Evolutionary conservation across 2,888 invertebrate species (phyloP), one percentile per base, ranked within the genome.

Genomic region (Acleris emargana): DNA sequence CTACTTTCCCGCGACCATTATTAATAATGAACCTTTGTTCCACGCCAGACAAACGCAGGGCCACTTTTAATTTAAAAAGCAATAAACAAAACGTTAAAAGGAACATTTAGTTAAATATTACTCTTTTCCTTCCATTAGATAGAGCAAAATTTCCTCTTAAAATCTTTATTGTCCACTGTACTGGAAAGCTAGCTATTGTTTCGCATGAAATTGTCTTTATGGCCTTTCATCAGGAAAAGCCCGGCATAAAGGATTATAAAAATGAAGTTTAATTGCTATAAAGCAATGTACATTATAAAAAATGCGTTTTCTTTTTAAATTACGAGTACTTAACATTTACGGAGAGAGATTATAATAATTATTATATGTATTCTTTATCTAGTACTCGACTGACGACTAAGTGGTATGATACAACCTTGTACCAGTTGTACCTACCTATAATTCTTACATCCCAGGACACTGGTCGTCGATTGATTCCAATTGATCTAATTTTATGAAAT

Each of bases 71-170:
- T 71, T 69, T 64, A 64, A 62, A 72, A 67, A 71, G 70, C 69
- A 70, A 71, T 67, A 68, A 68, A 64, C 69, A 69, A 68, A 70
- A 69, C 67, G 70, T 64, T 72, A 69, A 68, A 67, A 67, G 68
- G 68, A 73, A 68, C 69, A 72, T 74, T 74, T 71, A 43, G 59
- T 64, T 58, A 51, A 62, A 64, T 67, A 67, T 67, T 64, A 67
- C 67, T 69, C 73, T 69, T 72, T 73, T 69, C 70, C 72, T 70
- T 74, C 75, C 75, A 76, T 77, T 74, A 75, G 72, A 69, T 66
- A 70, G 69, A 74, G 74, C 75, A 74, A 77, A 75, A 71, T 73
- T 71, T 71, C 74, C 64, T 68, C 68, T 68, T 69, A 69, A 68
- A 69, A 64, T 63, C 67, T 67, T 62, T 64, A 72, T 71, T 73